Evolutionary conservation across 2,888 invertebrate species (phyloP).

Genomic region (Tipula lateralis): DNA sequence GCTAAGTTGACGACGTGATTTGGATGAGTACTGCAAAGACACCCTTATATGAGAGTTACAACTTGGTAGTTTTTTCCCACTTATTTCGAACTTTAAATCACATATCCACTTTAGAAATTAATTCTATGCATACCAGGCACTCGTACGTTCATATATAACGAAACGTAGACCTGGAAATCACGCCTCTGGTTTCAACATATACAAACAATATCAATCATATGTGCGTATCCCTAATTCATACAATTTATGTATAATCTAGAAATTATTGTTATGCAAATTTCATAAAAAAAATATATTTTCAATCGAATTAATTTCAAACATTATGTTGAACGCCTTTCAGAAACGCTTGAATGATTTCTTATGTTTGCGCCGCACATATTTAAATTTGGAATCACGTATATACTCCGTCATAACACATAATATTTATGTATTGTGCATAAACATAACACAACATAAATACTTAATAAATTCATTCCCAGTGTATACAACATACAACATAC

Average conservation of each 20-base stretch:
- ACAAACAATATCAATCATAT: background rate
- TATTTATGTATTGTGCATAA: background rate
- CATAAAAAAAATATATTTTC: background rate
- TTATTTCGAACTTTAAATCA: no score
- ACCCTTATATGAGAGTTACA: no score
- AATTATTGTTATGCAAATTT: conserved; percentile 4
- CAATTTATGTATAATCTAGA: background rate
- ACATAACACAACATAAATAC: no score
- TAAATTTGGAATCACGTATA: conserved; percentile 2
- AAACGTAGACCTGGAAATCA: no score
- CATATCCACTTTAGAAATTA: no score
- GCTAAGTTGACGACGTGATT: no score
- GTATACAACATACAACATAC: background rate
- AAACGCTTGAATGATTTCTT: background rate
- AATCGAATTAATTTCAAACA: background rate
- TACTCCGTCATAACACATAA: background rate
- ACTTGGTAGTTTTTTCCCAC: no score
- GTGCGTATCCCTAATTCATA: background rate
- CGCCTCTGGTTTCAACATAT: background rate
- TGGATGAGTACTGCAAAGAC: no score
- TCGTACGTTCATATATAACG: no score
- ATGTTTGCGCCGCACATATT: background rate
- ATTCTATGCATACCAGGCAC: no score
- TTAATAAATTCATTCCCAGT: background rate
- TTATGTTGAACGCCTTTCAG: background rate